Evolutionary conservation across 2,797 vertebrate genomes (phyloP), one percentile per base, ranked within the genome.

Genomic region (Austrolebias charrua): DNA sequence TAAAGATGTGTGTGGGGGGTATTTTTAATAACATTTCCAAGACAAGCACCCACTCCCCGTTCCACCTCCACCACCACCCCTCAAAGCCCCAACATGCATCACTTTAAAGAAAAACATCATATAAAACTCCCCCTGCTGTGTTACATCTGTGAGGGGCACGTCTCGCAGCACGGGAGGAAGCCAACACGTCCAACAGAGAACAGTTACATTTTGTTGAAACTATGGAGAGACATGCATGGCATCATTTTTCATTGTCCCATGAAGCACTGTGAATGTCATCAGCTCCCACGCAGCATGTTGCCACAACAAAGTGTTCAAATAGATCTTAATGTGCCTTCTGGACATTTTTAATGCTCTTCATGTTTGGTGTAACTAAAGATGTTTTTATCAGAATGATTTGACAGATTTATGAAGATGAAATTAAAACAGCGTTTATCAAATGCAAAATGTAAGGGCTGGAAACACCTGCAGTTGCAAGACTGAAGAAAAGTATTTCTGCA

Each of bases 211-310:
- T 68, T 71, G 20, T 46, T 55, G 10, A 54, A 69, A 58, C 60
- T 66, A 61, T 16, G 46, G 11, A 45, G 24, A 24, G 38, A 66
- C 45, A 60, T 38, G 73, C 65, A 69, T 76, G 71, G 71, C 24
- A 55, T 68, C 49, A 35, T 60, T 72, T 84, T 47, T 73, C 44
- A 66, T 49, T 63, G 66, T 68, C 42, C 63, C 68, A 64, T 76
- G 71, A 80, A 76, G 57, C 20, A 3, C 60, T 71, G 58, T 58
- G 53, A 74, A 75, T 76, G 53, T 78, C 76, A 73, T 81, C 69
- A 65, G n/a, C 33, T 73, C 59, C 56, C 16, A 29, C 53, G 56
- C 67, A 61, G 29, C 65, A 63, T 45, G 58, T 50, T 54, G 24
- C 3, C 18, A 53, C 52, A 60, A 52, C 54, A 69, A 59, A 54